These are phyloP conservation scores for Germaria angustata DNA, from an alignment of 2,888 invertebrate genomes.

Conservation along the genomic window DNA sequence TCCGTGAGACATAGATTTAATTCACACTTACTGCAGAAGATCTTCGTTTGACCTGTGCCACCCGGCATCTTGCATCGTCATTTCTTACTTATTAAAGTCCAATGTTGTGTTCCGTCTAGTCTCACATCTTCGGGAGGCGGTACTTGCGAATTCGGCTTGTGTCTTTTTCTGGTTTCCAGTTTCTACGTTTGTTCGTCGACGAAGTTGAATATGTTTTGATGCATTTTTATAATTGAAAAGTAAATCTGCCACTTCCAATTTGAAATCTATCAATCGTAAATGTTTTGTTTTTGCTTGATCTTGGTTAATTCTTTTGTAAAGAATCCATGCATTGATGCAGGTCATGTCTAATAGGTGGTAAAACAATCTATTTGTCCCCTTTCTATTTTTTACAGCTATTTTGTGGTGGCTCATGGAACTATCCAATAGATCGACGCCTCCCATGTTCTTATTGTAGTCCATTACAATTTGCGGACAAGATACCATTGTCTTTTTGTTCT, in stretches of 20 bases:
- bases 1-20: no score
- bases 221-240: neutral
- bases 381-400: neutral
- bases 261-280: neutral
- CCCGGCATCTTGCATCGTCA: no score
- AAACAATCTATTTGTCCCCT: no score
- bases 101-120: no score
- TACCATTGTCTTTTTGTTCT: neutral
- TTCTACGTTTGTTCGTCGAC: neutral
- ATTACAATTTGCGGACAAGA: neutral
- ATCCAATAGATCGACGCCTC: neutral
- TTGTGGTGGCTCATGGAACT: neutral
- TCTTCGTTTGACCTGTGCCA: no score
- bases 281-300: neutral
- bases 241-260: no score
- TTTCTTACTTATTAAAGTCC: neutral
- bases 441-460: neutral
- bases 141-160: no score
- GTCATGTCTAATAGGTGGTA: neutral
- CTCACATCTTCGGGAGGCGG: no score
- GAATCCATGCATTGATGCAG: neutral
- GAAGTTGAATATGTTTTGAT: neutral
- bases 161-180: neutral
- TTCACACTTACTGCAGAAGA: no score
- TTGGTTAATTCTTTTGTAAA: neutral